These are phyloP conservation scores for Escarpia spicata DNA, from an alignment of 2,888 invertebrate genomes.

Conservation along the genomic window DNA sequence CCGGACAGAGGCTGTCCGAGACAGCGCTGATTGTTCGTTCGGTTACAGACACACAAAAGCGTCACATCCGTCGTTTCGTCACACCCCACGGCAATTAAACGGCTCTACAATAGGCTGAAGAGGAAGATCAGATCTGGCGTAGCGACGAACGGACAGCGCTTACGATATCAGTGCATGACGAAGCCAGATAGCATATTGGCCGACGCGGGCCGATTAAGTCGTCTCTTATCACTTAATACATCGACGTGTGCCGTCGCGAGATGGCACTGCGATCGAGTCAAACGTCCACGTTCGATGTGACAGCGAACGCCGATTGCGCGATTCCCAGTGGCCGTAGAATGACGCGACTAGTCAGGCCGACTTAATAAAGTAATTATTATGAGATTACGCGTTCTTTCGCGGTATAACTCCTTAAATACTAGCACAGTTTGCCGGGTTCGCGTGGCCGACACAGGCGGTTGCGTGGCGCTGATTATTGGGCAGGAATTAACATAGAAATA, in stretches of 20 bases:
- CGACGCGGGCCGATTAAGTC: not conserved
- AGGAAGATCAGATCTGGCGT: not conserved
- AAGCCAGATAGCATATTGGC: slow-evolving; percentile 16
- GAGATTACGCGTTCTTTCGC: slow-evolving; percentile 1
- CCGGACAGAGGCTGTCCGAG: not conserved
- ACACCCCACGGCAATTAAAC: not conserved
- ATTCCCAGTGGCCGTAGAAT: not conserved
- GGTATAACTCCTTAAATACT: not conserved
- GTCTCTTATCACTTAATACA: slow-evolving; percentile 13
- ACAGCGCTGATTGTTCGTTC: not conserved
- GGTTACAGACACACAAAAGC: slow-evolving; percentile 7
- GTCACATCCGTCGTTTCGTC: not conserved
- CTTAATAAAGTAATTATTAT: slow-evolving; percentile 11
- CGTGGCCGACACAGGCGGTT: not conserved
- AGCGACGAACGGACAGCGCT: not conserved
- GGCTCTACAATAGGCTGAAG: not conserved
- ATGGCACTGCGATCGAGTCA: slow-evolving; percentile 16
- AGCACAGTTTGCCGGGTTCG: not conserved
- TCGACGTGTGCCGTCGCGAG: slow-evolving; percentile 9
- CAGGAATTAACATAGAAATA: slow-evolving; percentile 13
- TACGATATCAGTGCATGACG: not conserved
- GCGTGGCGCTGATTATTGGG: not conserved
- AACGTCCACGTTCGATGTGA: not conserved
- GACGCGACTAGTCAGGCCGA: not conserved
- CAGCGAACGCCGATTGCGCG: not conserved